Base-by-base conservation (phyloP, 2,113 vertebrate species). In the Podarcis muralis region DNA sequence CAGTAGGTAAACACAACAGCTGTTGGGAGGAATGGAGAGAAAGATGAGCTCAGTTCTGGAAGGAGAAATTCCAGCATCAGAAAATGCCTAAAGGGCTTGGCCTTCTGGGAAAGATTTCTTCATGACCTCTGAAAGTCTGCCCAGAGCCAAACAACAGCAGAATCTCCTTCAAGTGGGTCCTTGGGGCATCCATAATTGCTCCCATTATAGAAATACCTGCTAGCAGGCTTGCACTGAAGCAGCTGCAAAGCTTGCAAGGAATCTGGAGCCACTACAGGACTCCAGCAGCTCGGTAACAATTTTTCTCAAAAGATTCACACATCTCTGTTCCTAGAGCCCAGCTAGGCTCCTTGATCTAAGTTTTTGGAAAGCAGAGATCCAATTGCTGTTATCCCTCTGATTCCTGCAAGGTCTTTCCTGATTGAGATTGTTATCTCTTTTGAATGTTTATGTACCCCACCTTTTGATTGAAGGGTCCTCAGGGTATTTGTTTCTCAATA, bases 131-230 rank as follows among this genome's bases (percentile, higher is more conserved):
- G 69, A 80, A 85, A 83, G 0, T 1, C 4, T 65, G 48, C 40
- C 74, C 7, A 5, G 5, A 91, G 69, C 23, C 25, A 83, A 85
- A 40, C 37, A n/a, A 84, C 77, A 89, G 18, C 65, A 81, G 87
- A 22, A 57, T 94, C 86, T 59, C 84, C 65, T 80, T 53, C 66
- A 35, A 83, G 66, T 40, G 68, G 88, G 76, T 37, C 65, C 71
- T 0, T 23, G 57, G 68, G 27, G 30, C 18, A 76, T 75, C 69
- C 76, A 32, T 53, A 88, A 90, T 30, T 57, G 86, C 69, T 85
- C 66, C 18, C 86, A 32, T 90, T 79, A 89, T 0, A 72, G 87
- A 43, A 84, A 82, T 74, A 83, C 18, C 59, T 23, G 72, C 1
- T 15, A 37, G 68, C 89, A 89, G 65, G 86, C 88, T 71, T 90